Evolutionary conservation across 2,888 invertebrate genomes (phyloP).

Genomic region (Drosophila ezoana): DNA sequence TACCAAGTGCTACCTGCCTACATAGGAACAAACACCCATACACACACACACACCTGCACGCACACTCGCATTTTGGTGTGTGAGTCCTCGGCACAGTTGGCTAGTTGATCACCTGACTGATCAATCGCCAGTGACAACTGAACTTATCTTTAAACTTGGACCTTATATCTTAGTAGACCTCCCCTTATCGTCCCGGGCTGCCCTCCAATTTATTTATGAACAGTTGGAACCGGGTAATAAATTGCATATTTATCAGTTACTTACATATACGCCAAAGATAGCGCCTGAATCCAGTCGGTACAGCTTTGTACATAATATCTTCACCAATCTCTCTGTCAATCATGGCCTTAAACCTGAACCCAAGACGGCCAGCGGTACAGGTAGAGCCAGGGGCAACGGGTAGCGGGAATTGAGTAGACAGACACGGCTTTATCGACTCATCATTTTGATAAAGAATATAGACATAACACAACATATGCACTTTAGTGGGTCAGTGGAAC

Average conservation of each 20-base stretch:
- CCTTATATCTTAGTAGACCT: constrained; percentile 1
- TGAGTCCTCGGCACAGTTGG: constrained; percentile 7
- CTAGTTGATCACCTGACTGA: constrained; percentile 35
- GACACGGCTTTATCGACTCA: constrained; percentile 4
- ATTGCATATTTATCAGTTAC: neutral
- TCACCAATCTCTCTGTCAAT: too few species aligned
- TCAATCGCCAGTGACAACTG: constrained; percentile 25
- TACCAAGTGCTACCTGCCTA: constrained; percentile 36
- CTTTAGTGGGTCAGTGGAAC: constrained; percentile 25
- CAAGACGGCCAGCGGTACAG: too few species aligned
- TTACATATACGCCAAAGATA: neutral
- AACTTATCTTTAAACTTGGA: constrained; percentile 26
- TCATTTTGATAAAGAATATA: constrained; percentile 2
- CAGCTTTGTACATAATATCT: too few species aligned
- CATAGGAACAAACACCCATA: neutral
- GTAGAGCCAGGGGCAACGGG: too few species aligned
- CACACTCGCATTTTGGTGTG: neutral
- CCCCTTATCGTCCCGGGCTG: neutral
- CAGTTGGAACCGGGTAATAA: neutral
- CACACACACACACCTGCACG: neutral
- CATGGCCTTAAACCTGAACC: too few species aligned
- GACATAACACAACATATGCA: neutral
- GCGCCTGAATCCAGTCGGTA: neutral
- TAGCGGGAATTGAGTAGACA: too few species aligned
- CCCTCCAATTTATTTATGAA: neutral